These are phyloP conservation scores for Turritopsis dohrnii DNA, from an alignment of 30 jellyfish, hydroid and myxozoan genomes.

Conservation along the genomic window DNA sequence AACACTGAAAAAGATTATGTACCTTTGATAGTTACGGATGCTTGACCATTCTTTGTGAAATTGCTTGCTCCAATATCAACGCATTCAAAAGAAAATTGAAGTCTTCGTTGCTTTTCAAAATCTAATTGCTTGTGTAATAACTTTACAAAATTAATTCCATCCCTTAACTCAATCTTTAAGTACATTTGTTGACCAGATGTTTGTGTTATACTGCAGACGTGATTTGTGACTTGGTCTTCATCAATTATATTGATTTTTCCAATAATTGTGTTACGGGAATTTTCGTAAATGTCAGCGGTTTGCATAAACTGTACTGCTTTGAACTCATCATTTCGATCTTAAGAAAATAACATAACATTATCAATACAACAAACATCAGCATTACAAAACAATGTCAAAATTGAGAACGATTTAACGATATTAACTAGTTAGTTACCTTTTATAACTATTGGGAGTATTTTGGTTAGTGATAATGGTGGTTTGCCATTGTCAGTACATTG, in stretches of 20 bases:
- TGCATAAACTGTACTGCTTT: background rate
- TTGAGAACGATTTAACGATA: too few relatives aligned
- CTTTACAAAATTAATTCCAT: background rate
- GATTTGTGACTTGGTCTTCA: background rate
- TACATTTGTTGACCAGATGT: background rate
- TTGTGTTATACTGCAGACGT: background rate
- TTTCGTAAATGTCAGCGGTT: background rate
- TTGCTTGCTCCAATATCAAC: background rate
- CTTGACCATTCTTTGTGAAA: background rate
- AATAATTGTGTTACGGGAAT: background rate
- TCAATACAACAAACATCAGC: too few relatives aligned
- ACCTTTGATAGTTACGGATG: background rate
- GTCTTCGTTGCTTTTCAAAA: background rate
- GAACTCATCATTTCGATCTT: background rate
- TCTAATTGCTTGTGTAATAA: background rate
- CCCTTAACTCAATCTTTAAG: background rate
- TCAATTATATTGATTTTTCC: background rate
- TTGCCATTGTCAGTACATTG: conserved; percentile 56
- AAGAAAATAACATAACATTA: too few relatives aligned
- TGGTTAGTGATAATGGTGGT: conserved; percentile 6
- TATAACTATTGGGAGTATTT: background rate
- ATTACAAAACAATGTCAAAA: too few relatives aligned
- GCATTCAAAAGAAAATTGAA: background rate
- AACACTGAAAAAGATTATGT: background rate
- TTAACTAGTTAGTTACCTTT: background rate